Evolutionary conservation across 1,140 invertebrate genomes (phyloP), one percentile per base, ranked within the genome.

Genomic region (Nephotettix cincticeps): DNA sequence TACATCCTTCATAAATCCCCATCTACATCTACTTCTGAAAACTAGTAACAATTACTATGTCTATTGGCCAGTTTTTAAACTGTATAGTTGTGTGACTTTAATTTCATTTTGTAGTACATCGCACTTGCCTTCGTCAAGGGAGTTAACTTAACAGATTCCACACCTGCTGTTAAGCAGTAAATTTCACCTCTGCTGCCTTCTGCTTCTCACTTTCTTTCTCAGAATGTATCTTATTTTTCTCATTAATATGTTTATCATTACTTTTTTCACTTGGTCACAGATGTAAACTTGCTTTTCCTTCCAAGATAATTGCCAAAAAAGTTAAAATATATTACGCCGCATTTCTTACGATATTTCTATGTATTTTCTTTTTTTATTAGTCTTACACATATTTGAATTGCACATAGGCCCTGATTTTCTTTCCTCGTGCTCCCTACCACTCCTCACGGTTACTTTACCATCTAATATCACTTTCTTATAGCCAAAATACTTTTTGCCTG

Each of bases 101-200:
- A 66, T 67, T 80, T 79, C 1, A 72, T 77, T 69, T 77, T 78
- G 66, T 77, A 80, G 69, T 79, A 80, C 29, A 78, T 21, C 40
- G 76, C 66, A 45, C 71, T 75, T n/a, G 78, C 78, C 17, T 77
- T 75, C 29, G 77, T 21, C 13, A 40, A 13, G 17, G 77, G 78
- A 63, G 67, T 47, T 25, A 77, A 32, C 68, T 75, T 71, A 11
- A 78, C 74, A 14, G 73, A 58, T 69, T 76, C 58, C 6, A 78
- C 28, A 69, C 78, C 77, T 71, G 74, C 69, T 1, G 73, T 72
- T 36, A 78, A 69, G 28, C 71, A 61, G 19, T 69, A 47, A 69
- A 27, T 56, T n/a, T 72, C 27, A 65, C 65, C 36, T 25, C 32
- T 23, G 54, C 43, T 51, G 69, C 54, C 17, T 28, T 14, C 27